Percentiles rank a stretch among this genome's conserved stretches.
Evolutionary conservation across 2,797 vertebrate species (phyloP).

Genomic region (Gymnocypris eckloni): DNA sequence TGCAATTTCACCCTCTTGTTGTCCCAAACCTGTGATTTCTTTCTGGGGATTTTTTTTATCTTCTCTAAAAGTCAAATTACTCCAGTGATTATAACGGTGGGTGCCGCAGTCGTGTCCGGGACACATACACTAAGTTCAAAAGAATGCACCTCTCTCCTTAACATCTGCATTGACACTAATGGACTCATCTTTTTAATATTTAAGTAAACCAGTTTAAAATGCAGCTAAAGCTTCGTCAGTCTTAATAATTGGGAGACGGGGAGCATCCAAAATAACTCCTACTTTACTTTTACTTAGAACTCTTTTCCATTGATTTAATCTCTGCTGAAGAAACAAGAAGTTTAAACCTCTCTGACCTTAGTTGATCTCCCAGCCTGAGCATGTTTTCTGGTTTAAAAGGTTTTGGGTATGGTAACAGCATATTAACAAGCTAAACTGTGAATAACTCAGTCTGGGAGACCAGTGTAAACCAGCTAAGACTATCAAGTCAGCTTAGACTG

Average conservation of each 20-base stretch:
- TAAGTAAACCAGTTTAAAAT: background rate
- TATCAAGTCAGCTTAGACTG: background rate
- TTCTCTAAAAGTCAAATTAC: background rate
- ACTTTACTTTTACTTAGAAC: background rate
- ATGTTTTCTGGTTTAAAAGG: background rate
- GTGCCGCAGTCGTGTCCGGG: no score
- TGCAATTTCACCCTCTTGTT: background rate
- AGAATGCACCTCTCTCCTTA: background rate
- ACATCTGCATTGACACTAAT: background rate
- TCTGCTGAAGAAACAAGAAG: background rate
- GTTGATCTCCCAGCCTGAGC: background rate
- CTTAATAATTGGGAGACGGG: background rate
- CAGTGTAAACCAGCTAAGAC: background rate
- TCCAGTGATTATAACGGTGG: background rate
- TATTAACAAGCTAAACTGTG: background rate
- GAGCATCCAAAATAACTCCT: background rate
- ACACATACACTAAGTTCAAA: background rate
- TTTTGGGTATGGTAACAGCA: background rate
- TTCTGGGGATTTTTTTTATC: background rate
- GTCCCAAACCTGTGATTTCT: background rate
- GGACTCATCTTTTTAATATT: background rate
- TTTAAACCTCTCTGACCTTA: background rate
- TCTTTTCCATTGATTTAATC: background rate
- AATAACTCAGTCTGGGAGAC: background rate
- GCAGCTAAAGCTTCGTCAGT: background rate